These are phyloP conservation scores for Heliconius ethilla DNA, from an alignment of 2,888 invertebrate species.

Conservation along the genomic window DNA sequence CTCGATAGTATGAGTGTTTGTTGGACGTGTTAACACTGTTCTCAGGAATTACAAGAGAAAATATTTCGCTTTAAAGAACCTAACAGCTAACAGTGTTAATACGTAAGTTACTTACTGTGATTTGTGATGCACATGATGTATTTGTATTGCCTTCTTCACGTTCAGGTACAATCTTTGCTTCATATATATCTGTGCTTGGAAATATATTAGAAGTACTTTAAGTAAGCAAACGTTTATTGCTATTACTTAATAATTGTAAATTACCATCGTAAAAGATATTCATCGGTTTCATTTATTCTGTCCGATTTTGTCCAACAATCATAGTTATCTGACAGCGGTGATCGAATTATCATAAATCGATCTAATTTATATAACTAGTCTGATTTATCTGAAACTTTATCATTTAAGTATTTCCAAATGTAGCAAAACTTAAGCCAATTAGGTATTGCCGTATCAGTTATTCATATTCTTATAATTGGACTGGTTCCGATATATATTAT, in stretches of 20 bases:
- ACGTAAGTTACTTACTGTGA: background rate
- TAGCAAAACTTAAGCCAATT: constrained; percentile 34
- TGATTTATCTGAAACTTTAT: constrained; percentile 36
- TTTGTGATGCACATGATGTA: background rate
- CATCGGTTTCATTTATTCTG: constrained; percentile 20
- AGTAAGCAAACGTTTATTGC: background rate
- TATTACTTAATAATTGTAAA: constrained; percentile 29
- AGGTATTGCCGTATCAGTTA: constrained; percentile 35
- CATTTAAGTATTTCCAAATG: constrained; percentile 33
- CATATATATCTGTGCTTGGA: background rate
- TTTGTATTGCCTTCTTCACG: background rate
- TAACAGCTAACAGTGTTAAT: constrained; percentile 13
- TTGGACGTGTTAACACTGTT: constrained; percentile 22
- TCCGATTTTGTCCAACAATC: constrained; percentile 31
- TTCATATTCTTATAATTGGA: constrained; percentile 17
- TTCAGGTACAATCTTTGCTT: background rate
- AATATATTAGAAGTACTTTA: background rate
- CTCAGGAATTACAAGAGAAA: constrained; percentile 10
- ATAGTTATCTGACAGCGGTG: constrained; percentile 35
- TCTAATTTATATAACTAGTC: constrained; percentile 38
- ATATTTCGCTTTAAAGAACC: background rate
- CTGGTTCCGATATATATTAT: background rate
- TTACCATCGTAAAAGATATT: constrained; percentile 30
- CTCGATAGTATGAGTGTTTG: constrained; percentile 31
- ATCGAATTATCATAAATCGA: constrained; percentile 37